A percentile compares a stretch with the other conserved stretches of the same genome.
phyloP scores from a whole-genome alignment of 2,113 vertebrate genomes.

The Seriola rivoliana region DNA sequence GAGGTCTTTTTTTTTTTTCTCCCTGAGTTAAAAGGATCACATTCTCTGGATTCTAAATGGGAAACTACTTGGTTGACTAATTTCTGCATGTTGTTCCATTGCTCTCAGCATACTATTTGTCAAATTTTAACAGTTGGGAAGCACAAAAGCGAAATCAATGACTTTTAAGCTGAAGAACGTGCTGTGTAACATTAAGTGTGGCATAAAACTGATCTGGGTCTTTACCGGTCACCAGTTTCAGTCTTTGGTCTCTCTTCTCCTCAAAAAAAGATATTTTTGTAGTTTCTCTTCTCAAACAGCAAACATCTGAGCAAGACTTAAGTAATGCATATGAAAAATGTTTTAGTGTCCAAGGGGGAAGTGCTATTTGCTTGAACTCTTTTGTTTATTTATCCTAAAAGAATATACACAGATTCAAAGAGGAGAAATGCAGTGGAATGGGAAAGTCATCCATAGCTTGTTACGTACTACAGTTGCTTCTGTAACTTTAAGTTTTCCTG shows the following conservation, averaged over 20 bases:
- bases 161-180: background rate
- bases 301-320: background rate
- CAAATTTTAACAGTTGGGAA: background rate
- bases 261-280: background rate
- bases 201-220: background rate
- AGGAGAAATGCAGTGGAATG: background rate
- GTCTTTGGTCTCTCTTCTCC: background rate
- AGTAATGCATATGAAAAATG: background rate
- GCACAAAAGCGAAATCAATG: background rate
- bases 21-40: background rate
- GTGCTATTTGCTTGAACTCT: background rate
- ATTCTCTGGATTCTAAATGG: background rate
- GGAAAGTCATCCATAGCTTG: background rate
- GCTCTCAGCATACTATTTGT: background rate
- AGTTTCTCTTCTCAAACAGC: background rate
- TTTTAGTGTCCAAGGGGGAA: background rate
- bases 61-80: slow-evolving; percentile 7
- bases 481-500: background rate
- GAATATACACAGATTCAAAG: background rate
- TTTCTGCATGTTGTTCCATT: background rate
- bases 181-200: background rate
- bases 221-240: background rate
- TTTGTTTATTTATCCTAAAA: background rate
- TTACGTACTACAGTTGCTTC: too few relatives aligned
- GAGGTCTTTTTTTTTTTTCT: background rate